These are phyloP conservation scores for Peromyscus maniculatus DNA, from an alignment of 2,113 vertebrate species.

Conservation along the genomic window DNA sequence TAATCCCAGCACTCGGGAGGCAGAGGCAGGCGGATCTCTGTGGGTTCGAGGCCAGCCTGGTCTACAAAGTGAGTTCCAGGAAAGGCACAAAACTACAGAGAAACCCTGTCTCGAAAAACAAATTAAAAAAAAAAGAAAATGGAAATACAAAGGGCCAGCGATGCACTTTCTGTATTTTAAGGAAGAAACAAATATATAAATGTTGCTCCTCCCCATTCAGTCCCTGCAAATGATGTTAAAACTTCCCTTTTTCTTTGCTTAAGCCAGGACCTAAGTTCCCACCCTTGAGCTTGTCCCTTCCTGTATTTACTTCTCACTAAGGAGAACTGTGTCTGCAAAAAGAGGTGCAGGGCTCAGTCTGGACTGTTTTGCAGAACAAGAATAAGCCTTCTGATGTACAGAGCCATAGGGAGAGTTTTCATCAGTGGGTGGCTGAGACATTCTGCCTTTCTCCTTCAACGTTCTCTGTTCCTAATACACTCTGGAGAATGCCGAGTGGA, in stretches of 20 bases:
- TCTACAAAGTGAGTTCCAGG: no score
- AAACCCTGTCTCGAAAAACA: no score
- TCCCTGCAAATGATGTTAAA: neutral
- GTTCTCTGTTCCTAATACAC: neutral
- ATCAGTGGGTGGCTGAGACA: neutral
- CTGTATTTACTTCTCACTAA: neutral
- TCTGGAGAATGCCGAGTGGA: conserved; percentile 5
- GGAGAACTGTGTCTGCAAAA: neutral
- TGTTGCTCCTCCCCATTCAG: neutral
- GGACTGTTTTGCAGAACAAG: neutral
- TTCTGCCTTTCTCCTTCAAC: neutral
- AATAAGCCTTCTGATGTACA: neutral
- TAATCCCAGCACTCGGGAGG: no score
- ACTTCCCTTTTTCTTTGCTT: neutral
- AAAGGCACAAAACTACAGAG: no score
- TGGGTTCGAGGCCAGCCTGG: no score
- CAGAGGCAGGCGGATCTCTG: no score
- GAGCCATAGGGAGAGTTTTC: neutral
- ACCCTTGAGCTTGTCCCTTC: neutral
- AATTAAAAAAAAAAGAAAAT: no score
- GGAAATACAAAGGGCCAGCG: neutral
- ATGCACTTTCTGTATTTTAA: neutral
- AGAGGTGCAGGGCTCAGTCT: neutral
- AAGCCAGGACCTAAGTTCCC: neutral
- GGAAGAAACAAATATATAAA: neutral